Percentiles rank a stretch among this genome's conserved stretches.
These are phyloP conservation scores for Drosophila pallidifrons DNA, from an alignment of 1,140 invertebrate genomes.

Conservation along the genomic window DNA sequence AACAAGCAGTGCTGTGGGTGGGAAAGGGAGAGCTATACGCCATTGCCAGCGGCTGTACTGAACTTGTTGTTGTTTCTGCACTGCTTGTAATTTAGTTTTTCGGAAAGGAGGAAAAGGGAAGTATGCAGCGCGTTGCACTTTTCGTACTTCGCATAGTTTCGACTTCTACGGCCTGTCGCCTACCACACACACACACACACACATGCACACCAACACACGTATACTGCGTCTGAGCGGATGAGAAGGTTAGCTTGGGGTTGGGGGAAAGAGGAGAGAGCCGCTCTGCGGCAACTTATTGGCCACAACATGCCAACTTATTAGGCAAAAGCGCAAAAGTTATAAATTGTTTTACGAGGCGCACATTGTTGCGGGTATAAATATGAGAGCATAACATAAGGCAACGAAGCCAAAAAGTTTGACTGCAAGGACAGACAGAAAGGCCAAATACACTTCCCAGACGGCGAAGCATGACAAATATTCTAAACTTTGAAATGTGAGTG, in stretches of 20 bases:
- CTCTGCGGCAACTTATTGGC: constrained; percentile 78
- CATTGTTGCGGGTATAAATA: constrained; percentile 68
- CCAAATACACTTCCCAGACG: background rate
- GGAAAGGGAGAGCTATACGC: background rate
- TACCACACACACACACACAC: constrained; percentile 23
- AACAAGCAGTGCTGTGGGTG: constrained; percentile 43
- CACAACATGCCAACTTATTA: constrained; percentile 82
- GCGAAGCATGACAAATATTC: constrained; percentile 2
- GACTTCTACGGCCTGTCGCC: constrained; percentile 30
- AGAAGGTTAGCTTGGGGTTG: constrained; percentile 16
- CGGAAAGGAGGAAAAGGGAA: background rate
- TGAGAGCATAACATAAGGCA: constrained; percentile 57
- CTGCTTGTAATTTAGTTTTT: constrained; percentile 78
- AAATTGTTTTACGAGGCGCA: constrained; percentile 81
- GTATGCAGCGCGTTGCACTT: constrained; percentile 29
- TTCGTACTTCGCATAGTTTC: constrained; percentile 46
- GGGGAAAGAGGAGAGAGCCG: background rate
- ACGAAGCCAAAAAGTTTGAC: constrained; percentile 58
- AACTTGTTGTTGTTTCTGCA: constrained; percentile 40
- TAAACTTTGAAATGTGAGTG: background rate
- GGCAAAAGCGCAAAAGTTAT: constrained; percentile 81
- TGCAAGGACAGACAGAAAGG: constrained; percentile 20
- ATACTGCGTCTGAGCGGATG: background rate
- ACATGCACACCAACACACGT: background rate
- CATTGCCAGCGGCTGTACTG: constrained; percentile 18